These are phyloP conservation scores for Ennomos erosarius DNA, from an alignment of 2,888 invertebrate genomes.

Conservation along the genomic window DNA sequence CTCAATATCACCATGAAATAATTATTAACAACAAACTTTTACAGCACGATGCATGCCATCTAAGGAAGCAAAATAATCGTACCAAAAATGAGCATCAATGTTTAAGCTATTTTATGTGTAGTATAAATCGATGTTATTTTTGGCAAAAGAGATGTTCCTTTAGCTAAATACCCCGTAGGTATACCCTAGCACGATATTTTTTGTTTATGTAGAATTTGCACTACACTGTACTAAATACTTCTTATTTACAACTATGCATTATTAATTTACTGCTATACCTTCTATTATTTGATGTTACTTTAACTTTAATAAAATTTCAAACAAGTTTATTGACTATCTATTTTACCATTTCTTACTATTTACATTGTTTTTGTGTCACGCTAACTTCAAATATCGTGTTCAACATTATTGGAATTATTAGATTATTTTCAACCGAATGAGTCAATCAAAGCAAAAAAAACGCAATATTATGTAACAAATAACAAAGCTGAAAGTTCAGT, in stretches of 20 bases:
- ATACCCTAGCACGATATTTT: constrained; percentile 43
- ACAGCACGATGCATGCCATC: constrained; percentile 66
- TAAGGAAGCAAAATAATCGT: constrained; percentile 18
- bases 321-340: not conserved
- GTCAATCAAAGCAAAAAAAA: no score
- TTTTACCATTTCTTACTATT: no score
- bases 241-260: constrained; percentile 21
- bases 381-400: no score
- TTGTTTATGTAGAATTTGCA: constrained; percentile 45
- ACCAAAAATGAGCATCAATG: constrained; percentile 12
- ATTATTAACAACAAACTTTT: constrained; percentile 18
- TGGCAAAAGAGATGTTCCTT: constrained; percentile 12
- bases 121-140: constrained; percentile 17
- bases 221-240: constrained; percentile 35
- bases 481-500: no score
- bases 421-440: no score
- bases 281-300: not conserved
- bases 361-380: no score
- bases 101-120: constrained; percentile 3
- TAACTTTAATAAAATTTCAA: not conserved
- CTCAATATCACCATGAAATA: constrained; percentile 21
- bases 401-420: no score
- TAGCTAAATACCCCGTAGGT: constrained; percentile 14
- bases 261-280: constrained; percentile 19
- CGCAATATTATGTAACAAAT: no score